Evolutionary conservation across 2,797 vertebrate species (phyloP).

Genomic region (Malacoctenus gilli): DNA sequence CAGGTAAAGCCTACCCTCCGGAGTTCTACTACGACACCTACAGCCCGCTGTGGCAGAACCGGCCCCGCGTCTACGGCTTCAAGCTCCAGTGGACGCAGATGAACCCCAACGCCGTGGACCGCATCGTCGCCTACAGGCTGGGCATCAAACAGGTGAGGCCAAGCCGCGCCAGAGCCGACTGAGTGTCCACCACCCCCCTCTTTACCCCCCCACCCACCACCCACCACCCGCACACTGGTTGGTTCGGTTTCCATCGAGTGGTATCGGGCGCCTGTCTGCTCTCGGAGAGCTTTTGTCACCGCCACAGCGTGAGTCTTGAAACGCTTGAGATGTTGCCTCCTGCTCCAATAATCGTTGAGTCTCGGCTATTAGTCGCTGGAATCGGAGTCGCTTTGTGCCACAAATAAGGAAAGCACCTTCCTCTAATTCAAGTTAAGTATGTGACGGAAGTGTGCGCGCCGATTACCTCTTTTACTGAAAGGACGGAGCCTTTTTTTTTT

Average conservation of each 20-base stretch:
- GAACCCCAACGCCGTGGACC: constrained; percentile 92
- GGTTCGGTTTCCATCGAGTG: not conserved
- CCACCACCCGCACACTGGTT: not conserved
- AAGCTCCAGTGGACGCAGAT: constrained; percentile 98
- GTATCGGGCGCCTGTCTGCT: not conserved
- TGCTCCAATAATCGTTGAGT: not conserved
- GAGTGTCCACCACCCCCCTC: not conserved
- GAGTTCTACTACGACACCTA: constrained; percentile 99
- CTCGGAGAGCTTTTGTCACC: constrained; percentile 10
- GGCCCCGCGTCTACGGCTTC: constrained; percentile 91
- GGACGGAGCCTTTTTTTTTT: constrained; percentile 28
- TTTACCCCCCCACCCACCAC: no score
- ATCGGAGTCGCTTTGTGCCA: constrained; percentile 27
- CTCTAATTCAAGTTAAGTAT: constrained; percentile 29
- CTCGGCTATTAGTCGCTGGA: constrained; percentile 15
- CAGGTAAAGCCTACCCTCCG: constrained; percentile 92
- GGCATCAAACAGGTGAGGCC: constrained; percentile 95
- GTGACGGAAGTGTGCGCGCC: no score
- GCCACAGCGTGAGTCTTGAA: not conserved
- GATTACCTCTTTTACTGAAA: no score
- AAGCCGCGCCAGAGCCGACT: no score
- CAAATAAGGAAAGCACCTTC: constrained; percentile 7
- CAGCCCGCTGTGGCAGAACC: constrained; percentile 95
- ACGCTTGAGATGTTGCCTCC: constrained; percentile 6
- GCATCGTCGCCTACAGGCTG: constrained; percentile 92